A percentile compares a stretch with the other conserved stretches of the same genome.
phyloP scores from a whole-genome alignment of 2,797 vertebrate species.

The Acropternis orthonyx region DNA sequence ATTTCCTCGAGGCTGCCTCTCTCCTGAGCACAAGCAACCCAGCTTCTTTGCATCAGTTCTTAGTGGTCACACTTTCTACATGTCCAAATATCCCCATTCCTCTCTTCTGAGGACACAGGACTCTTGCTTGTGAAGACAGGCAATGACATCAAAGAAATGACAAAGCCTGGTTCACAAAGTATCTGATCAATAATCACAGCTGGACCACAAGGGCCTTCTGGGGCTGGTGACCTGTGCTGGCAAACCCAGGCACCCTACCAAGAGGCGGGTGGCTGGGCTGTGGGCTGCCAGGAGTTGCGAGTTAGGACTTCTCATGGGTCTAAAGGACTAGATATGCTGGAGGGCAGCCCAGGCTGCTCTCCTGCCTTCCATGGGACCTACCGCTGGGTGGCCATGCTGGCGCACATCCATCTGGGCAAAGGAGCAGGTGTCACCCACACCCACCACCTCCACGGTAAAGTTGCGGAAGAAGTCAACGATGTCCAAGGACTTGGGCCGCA shows the following conservation, averaged over 20 bases:
- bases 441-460: slow-evolving; percentile 95
- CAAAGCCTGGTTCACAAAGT: not conserved
- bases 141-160: not conserved
- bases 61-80: not conserved
- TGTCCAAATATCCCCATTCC: not conserved
- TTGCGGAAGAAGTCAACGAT: slow-evolving; percentile 99
- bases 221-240: not conserved
- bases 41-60: not conserved
- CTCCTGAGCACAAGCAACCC: not conserved
- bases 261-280: not conserved
- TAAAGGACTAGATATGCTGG: not conserved
- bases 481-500: slow-evolving; percentile 94
- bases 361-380: not conserved
- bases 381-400: slow-evolving; percentile 91
- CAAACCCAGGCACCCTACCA: not conserved
- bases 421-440: slow-evolving; percentile 95
- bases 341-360: not conserved
- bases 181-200: not conserved
- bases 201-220: not conserved
- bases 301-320: not conserved
- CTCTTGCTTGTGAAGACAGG: not conserved
- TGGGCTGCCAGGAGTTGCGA: not conserved
- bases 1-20: not conserved
- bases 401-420: slow-evolving; percentile 99
- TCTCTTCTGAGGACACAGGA: not conserved